phyloP scores from a whole-genome alignment of 2,888 invertebrate species.

The Himalopsyche tibetana region DNA sequence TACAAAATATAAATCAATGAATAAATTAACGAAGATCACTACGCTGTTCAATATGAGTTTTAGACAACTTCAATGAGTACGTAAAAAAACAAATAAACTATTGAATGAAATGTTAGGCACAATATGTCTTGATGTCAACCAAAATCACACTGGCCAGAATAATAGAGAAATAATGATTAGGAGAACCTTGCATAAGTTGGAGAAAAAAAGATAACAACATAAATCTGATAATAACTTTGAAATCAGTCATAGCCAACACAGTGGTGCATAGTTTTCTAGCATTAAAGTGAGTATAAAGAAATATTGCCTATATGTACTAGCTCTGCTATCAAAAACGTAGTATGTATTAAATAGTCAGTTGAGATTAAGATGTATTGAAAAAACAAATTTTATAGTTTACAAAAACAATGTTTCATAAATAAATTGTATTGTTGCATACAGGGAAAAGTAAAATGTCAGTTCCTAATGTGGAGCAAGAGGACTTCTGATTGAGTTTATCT shows the following conservation, averaged over 20 bases:
- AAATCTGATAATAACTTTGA: conserved; percentile 27
- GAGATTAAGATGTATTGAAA: background rate
- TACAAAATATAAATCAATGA: no score
- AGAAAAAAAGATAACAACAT: conserved; percentile 17
- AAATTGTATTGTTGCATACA: no score
- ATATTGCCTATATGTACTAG: background rate
- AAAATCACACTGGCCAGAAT: conserved; percentile 24
- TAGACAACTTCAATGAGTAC: no score
- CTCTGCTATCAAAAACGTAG: background rate
- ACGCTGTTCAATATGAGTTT: no score
- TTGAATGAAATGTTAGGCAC: background rate
- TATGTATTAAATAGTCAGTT: background rate
- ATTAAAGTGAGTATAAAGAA: background rate
- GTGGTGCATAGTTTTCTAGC: background rate
- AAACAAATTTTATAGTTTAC: no score
- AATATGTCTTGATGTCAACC: conserved; percentile 14
- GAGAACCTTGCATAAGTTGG: conserved; percentile 35
- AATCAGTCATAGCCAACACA: conserved; percentile 30
- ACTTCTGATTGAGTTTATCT: no score
- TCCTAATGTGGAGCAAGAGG: no score
- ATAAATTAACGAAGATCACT: no score
- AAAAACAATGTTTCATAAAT: no score
- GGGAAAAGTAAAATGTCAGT: no score
- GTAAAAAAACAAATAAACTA: no score
- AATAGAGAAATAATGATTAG: conserved; percentile 32